These are phyloP conservation scores for Illadopsis cleaveri DNA, from an alignment of 2,113 vertebrate species.

Conservation along the genomic window DNA sequence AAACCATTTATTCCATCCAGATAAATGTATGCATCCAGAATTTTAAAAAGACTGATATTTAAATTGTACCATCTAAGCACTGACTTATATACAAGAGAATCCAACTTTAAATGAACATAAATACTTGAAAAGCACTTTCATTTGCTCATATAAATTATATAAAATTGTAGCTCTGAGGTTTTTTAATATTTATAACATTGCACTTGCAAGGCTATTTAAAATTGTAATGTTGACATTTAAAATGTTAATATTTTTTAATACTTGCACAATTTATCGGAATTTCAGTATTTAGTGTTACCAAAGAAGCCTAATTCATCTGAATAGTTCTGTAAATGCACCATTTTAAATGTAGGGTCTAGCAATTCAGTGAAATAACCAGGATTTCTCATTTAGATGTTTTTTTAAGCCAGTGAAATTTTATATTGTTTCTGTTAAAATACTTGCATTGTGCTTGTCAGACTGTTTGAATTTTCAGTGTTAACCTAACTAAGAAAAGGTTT, in stretches of 20 bases:
- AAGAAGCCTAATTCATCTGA: neutral
- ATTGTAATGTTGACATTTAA: slow-evolving; percentile 47
- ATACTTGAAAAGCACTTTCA: slow-evolving; percentile 63
- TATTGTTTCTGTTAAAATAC: slow-evolving; percentile 22
- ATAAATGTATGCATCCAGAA: neutral
- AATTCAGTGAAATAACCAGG: neutral
- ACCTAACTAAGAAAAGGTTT: neutral
- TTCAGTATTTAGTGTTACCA: slow-evolving; percentile 17
- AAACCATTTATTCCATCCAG: neutral
- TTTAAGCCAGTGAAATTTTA: slow-evolving; percentile 31
- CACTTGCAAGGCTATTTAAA: slow-evolving; percentile 57
- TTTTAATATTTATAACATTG: slow-evolving; percentile 62
- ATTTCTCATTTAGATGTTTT: slow-evolving; percentile 25
- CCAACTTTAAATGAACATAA: neutral
- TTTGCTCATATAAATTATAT: slow-evolving; percentile 41
- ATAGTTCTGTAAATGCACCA: slow-evolving; percentile 15
- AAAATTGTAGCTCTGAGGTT: slow-evolving; percentile 42
- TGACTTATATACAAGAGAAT: slow-evolving; percentile 7
- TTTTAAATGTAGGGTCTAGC: slow-evolving; percentile 23
- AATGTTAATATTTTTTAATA: slow-evolving; percentile 50
- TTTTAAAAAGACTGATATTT: neutral
- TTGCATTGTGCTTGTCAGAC: slow-evolving; percentile 9
- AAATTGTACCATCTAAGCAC: slow-evolving; percentile 26
- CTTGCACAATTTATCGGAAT: slow-evolving; percentile 45
- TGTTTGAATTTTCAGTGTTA: slow-evolving; percentile 35